A percentile compares a stretch with the other conserved stretches of the same genome.
These are phyloP conservation scores for Stichopus horrens DNA, from an alignment of 53 echinoderm and acorn worm species.

Conservation along the genomic window DNA sequence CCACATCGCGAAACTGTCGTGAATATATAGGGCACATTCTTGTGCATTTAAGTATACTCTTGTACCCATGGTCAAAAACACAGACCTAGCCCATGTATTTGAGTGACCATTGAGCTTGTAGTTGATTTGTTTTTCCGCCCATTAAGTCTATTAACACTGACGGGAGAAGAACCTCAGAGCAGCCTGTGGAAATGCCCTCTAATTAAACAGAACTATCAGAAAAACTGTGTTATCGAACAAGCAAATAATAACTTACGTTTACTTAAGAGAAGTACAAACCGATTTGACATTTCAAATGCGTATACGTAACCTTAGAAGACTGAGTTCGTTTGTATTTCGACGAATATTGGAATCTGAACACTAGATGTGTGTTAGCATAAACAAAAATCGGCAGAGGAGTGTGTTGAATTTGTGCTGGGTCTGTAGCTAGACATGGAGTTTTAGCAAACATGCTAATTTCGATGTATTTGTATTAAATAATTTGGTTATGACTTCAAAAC, in stretches of 20 bases:
- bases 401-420: neutral
- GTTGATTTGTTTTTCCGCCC: neutral
- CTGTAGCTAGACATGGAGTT: too few species aligned
- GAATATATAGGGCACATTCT: too few species aligned
- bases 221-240: conserved; percentile 17
- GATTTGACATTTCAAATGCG: conserved; percentile 31
- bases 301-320: conserved; percentile 25
- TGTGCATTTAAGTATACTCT: too few species aligned
- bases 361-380: too few species aligned
- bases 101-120: neutral
- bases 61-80: too few species aligned
- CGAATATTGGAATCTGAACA: too few species aligned
- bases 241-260: conserved; percentile 15
- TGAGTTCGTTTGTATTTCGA: too few species aligned
- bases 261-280: conserved; percentile 25
- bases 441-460: too few species aligned
- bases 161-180: neutral
- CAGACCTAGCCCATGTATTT: neutral
- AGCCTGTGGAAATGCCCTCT: neutral
- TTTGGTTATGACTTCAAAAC: too few species aligned
- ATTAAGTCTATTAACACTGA: neutral
- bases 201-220: neutral
- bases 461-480: too few species aligned
- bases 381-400: neutral
- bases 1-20: too few species aligned